Conservation (phyloP, 2,797 vertebrate species). For the Anas georgica region DNA sequence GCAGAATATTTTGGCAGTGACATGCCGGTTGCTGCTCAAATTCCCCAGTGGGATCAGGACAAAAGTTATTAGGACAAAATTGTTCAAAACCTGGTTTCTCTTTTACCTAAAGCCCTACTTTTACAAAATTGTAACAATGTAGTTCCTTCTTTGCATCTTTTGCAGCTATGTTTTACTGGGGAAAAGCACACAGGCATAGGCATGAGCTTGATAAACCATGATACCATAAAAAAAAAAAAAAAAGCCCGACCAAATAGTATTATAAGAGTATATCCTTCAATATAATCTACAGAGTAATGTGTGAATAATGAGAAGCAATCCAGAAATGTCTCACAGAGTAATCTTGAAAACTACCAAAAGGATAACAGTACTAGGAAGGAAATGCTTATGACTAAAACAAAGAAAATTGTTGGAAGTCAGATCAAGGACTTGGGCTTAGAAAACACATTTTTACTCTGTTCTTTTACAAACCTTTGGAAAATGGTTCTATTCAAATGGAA, state of each 20-base stretch:
- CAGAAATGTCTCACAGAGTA: background rate
- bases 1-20: constrained; percentile 18
- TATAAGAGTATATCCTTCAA: background rate
- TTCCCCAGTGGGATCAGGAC: constrained; percentile 6
- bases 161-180: background rate
- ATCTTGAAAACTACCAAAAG: background rate
- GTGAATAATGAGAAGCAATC: background rate
- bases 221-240: background rate
- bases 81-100: background rate
- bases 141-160: background rate
- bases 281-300: background rate
- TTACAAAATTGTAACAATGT: background rate
- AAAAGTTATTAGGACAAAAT: background rate
- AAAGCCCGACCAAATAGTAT: background rate
- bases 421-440: background rate
- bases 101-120: background rate
- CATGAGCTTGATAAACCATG: background rate
- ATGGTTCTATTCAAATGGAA: background rate
- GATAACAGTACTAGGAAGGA: background rate
- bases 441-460: background rate
- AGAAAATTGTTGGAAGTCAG: background rate
- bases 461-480: background rate
- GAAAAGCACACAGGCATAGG: rapidly evolving
- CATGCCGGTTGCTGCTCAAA: background rate
- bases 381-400: background rate